Evolutionary conservation across 2,888 invertebrate genomes (phyloP), one percentile per base, ranked within the genome.

Genomic region (Trichogramma dendrolimi): DNA sequence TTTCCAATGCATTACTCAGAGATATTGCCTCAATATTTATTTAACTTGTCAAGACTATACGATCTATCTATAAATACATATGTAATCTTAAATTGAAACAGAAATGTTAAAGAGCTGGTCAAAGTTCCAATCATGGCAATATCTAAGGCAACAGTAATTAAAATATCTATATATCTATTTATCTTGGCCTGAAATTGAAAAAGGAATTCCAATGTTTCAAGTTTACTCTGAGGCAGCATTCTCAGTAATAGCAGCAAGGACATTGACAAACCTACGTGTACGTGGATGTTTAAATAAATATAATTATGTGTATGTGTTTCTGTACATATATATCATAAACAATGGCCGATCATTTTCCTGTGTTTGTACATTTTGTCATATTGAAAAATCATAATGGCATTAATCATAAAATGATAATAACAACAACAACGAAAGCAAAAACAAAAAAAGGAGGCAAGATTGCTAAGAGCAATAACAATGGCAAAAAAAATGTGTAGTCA

Each of bases 181-280:
- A 66, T 66, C 66, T 66, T 66, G 63, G 61, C 61, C 60, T 63
- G 55, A 63, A 63, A 66, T 65, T 61, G 59, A 63, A 65, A 63
- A 65, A 65, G 63, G 61, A 64, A 64, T 64, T 66, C 54, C 63
- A 62, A 66, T 55, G 58, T 62, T 63, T 59, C 55, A 66, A 66
- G 62, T 66, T 55, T 60, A 64, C 55, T 62, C 44, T 27, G 5
- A 60, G 44, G 41, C 55, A 55, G 41, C 55, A 61, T 64, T 64
- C 62, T 64, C 49, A 41, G 62, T 62, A 62, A 66, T 63, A 53
- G 58, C 56, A 53, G 60, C 66, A 66, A 66, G 64, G 66, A 66
- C 64, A 62, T 46, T 43, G 5, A 43, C 42, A 43, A 62, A 41
- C 41, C 64, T 64, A 60, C 64, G 60, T 60, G 59, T 39, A 41